Evolutionary conservation across 1,140 invertebrate species (phyloP), one percentile per base, ranked within the genome.

Genomic region (Psilanteris sp.): DNA sequence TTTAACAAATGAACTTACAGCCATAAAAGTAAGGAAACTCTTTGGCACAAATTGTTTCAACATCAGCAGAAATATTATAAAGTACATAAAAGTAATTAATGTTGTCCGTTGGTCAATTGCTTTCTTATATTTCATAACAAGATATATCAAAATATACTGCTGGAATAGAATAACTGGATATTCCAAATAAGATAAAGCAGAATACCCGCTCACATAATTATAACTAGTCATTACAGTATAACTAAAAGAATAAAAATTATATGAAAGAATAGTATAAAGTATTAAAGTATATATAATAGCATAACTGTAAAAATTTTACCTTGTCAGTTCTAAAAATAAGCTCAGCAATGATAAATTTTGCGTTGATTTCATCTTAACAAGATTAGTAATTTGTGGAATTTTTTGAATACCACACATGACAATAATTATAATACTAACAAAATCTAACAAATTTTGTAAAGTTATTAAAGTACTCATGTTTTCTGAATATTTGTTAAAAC

Each of bases 141-240:
- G 87, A 73, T 89, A 91, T 46, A 93, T 90, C 31, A 94, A 75
- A n/a, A 93, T 84, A 66, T 91, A 90, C 71, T 93, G 89, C 87
- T 94, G 93, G 0, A 91, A 37, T 61, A 94, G 77, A 66, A 94
- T 91, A 43, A 93, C 90, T 1, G 93, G 93, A 83, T 94, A 94
- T 76, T 94, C 93, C 86, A 94, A 78, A 74, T 94, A 94, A 0
- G 92, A 91, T 31, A 93, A 79, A 1, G 93, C 14, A n/a, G 90
- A 88, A 81, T 94, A 93, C 10, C 88, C 85, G 86, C 92, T 94
- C 9, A 89, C 90, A 76, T 88, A 93, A 80, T 93, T 94, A 77
- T 94, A 94, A 55, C 92, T 90, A 15, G 91, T 90, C 87, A 91
- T 92, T 61, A 93, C 90, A 14, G 92, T 91, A 74, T 93, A 93